Base-by-base conservation (phyloP, 2,113 vertebrate genomes). In the Noturus placidus region DNA sequence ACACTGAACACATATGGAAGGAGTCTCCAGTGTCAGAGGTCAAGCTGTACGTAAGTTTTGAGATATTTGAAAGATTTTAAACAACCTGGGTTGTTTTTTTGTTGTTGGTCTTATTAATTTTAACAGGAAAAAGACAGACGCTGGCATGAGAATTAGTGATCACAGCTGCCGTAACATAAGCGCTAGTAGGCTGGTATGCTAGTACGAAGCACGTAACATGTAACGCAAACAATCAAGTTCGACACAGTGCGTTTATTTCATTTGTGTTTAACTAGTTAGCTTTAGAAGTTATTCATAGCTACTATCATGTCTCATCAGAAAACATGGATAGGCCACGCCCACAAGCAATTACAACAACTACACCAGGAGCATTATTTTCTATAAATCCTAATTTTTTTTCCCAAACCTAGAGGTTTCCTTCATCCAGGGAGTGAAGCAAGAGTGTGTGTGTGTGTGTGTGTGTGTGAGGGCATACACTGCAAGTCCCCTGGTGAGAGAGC, bases 391-490 rank as follows among this genome's bases (percentile, higher is more conserved):
- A 50, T 70, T 81, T 78, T 35, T 35, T 61, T 80, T 81, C 38
- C 76, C 86, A n/a, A 25, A n/a, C 35, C 3, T n/a, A 19, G 38
- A 79, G 77, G 81, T 69, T 57, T 85, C 83, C 22, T 88, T 67
- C 42, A 91, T 90, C 94, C 87, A 88, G 88, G 82, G 96, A 96
- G 94, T 92, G 88, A 82, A 87, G 93, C 90, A 95, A 96, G 95
- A 94, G 94, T 91, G 90, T 93, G 84, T 78, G 72, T n/a, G 54
- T n/a, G 54, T 93, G 84, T 27, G 54, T 22, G 42, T 72, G 82
- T 69, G 82, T 56, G 83, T 33, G 50, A 1, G 82, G 19, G 63
- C 0, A 33, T 63, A 35, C 8, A 33, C 78, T 5, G 30, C 3
- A 19, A 57, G 57, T 83, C 95, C 93, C 95, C 89, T 20, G 87